Percentiles rank a stretch among this genome's conserved stretches.
phyloP scores from a whole-genome alignment of 2,113 vertebrate species.

The Grammomys surdaster region DNA sequence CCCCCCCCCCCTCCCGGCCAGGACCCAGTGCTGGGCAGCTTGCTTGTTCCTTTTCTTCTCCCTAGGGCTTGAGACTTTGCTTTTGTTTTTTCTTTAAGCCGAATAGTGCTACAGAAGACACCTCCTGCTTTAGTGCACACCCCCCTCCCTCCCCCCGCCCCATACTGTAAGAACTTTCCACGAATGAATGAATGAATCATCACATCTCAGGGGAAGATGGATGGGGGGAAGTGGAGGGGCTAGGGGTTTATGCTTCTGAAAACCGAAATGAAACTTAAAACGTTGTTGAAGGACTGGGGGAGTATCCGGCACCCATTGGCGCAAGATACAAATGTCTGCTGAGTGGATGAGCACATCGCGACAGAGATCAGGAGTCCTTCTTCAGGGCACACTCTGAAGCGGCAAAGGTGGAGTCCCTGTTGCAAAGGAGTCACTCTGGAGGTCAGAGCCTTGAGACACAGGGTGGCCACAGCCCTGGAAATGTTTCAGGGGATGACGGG shows the following conservation, averaged over 20 bases:
- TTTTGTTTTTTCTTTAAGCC: not conserved
- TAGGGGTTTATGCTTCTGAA: not conserved
- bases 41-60: no score
- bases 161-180: not conserved
- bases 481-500: accelerated
- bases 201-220: not conserved
- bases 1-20: not conserved
- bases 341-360: not conserved
- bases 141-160: not conserved
- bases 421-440: not conserved
- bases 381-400: not conserved
- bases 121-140: not conserved
- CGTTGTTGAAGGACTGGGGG: not conserved
- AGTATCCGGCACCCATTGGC: not conserved
- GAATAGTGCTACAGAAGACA: not conserved
- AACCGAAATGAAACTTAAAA: not conserved
- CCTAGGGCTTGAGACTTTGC: not conserved
- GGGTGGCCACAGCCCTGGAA: accelerated
- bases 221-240: not conserved
- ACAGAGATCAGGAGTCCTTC: not conserved
- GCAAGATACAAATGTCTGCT: not conserved
- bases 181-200: no score
- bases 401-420: not conserved
- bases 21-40: not conserved
- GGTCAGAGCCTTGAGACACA: not conserved